Evolutionary conservation across 2,797 vertebrate species (phyloP).

Genomic region (Sebastolobus altivelis): DNA sequence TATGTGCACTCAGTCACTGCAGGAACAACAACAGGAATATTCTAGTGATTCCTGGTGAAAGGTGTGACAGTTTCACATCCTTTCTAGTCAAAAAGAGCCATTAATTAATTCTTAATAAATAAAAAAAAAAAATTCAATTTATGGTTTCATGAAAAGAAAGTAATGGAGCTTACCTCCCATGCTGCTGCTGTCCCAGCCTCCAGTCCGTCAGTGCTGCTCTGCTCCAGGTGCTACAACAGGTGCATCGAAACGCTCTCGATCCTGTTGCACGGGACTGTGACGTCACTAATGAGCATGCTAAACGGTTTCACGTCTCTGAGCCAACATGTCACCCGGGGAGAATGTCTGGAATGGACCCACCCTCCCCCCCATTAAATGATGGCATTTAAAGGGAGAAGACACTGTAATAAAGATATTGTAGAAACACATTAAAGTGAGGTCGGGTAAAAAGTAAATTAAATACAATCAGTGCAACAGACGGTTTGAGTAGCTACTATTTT

Average conservation of each 20-base stretch:
- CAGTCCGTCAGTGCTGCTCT: background rate
- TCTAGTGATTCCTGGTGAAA: background rate
- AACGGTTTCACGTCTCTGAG: conserved; percentile 34
- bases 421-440: background rate
- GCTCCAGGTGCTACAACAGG: conserved; percentile 60
- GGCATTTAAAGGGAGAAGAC: background rate
- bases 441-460: background rate
- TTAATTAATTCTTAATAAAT: background rate
- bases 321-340: conserved; percentile 25
- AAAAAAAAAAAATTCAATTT: background rate
- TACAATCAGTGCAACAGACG: background rate
- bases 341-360: conserved; percentile 15
- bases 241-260: conserved; percentile 55
- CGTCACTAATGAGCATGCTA: conserved; percentile 28
- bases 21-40: conserved; percentile 11
- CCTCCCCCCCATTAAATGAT: too few relatives aligned
- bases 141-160: background rate
- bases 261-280: conserved; percentile 63
- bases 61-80: background rate
- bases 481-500: background rate
- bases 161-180: conserved; percentile 71
- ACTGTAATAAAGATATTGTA: background rate
- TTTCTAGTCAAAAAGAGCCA: background rate
- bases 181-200: conserved; percentile 17
- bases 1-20: background rate